These are phyloP conservation scores for Osmerus mordax DNA, from an alignment of 2,113 vertebrate genomes.

Conservation along the genomic window DNA sequence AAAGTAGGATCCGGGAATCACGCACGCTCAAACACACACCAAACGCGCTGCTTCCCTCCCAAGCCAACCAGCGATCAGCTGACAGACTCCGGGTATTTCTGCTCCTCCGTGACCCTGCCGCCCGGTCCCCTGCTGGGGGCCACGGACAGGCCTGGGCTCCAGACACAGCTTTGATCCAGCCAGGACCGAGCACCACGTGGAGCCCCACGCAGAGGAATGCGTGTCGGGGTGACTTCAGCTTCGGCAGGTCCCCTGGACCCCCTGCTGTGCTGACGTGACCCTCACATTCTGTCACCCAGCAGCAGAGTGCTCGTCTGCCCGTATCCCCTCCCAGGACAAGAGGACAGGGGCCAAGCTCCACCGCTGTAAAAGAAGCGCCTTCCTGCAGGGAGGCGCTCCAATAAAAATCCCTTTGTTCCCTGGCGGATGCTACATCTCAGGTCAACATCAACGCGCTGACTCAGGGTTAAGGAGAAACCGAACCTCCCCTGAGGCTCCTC, in stretches of 20 bases:
- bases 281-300: slow-evolving; percentile 27
- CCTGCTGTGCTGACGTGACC: slow-evolving; percentile 39
- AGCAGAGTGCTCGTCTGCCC: slow-evolving; percentile 50
- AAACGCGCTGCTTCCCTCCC: slow-evolving; percentile 12
- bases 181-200: slow-evolving; percentile 11
- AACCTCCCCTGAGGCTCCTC: slow-evolving; percentile 40
- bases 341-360: slow-evolving; percentile 40
- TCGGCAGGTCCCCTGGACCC: slow-evolving; percentile 22
- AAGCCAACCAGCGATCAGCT: slow-evolving; percentile 11
- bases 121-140: slow-evolving; percentile 21
- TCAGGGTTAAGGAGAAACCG: slow-evolving; percentile 51
- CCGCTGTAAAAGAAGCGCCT: slow-evolving; percentile 46
- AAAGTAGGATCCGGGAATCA: background rate
- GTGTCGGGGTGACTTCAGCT: slow-evolving; percentile 1
- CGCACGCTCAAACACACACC: background rate
- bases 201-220: slow-evolving; percentile 34
- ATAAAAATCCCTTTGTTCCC: slow-evolving; percentile 67
- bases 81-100: slow-evolving; percentile 1
- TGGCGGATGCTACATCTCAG: slow-evolving; percentile 44
- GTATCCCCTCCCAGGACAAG: slow-evolving; percentile 51
- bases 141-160: slow-evolving; percentile 16
- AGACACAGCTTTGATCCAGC: slow-evolving; percentile 25
- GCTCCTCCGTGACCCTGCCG: slow-evolving; percentile 15
- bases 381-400: slow-evolving; percentile 57
- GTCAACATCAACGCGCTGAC: slow-evolving; percentile 49